Conservation (phyloP, 2,113 vertebrate species). For the Todiramphus saurophagus region DNA sequence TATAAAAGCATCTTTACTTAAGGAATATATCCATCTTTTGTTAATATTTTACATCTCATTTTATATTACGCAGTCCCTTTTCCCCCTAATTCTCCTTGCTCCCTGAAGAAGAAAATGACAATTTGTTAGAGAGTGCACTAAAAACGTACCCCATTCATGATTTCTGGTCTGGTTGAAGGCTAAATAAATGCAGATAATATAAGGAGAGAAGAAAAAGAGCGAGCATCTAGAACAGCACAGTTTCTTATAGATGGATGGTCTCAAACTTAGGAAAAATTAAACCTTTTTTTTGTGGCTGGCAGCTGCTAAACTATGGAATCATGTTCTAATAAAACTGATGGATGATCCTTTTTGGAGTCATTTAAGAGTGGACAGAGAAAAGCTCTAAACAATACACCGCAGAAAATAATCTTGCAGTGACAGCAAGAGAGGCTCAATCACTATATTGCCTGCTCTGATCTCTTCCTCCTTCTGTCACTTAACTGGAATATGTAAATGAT, state of each 20-base stretch:
- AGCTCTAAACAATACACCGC: not conserved
- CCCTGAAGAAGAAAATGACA: not conserved
- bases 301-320: not conserved
- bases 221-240: not conserved
- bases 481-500: not conserved
- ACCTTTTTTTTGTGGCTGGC: not conserved
- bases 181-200: not conserved
- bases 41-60: not conserved
- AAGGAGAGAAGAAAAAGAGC: not conserved
- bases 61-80: not conserved
- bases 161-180: not conserved
- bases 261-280: not conserved
- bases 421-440: not conserved
- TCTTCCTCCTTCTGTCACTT: not conserved
- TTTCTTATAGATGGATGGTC: not conserved
- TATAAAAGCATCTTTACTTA: not conserved
- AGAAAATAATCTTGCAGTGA: not conserved
- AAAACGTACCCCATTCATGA: not conserved
- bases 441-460: not conserved
- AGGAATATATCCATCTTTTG: not conserved
- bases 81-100: not conserved
- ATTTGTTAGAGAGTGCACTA: not conserved
- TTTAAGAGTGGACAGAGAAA: not conserved
- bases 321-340: not conserved
- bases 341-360: not conserved